phyloP scores from a whole-genome alignment of 2,888 invertebrate genomes.

The Chalcis sispes region DNA sequence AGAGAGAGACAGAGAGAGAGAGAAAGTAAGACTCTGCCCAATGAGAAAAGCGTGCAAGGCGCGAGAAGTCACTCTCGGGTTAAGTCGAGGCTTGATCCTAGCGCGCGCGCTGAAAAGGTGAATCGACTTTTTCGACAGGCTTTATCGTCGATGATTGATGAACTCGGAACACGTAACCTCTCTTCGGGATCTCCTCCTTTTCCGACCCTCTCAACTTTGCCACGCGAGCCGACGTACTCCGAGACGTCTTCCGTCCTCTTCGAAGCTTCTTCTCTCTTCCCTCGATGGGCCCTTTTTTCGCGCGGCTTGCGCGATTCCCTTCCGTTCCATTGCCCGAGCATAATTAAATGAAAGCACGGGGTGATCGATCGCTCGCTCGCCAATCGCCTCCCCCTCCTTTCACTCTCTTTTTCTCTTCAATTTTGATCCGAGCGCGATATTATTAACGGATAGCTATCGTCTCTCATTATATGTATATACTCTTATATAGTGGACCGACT shows the following conservation, averaged over 20 bases:
- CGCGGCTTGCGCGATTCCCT: conserved; percentile 41
- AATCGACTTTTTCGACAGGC: conserved; percentile 65
- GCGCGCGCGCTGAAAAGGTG: conserved; percentile 61
- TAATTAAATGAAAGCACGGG: conserved; percentile 71
- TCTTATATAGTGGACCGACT: no score
- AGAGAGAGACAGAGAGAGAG: not conserved
- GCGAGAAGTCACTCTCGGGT: not conserved
- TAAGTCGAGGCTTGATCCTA: conserved; percentile 43
- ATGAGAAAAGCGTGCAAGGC: no score
- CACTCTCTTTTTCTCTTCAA: no score
- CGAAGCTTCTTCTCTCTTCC: not conserved
- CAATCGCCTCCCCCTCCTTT: no score
- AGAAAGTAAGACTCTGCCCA: no score
- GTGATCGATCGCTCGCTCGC: conserved; percentile 73
- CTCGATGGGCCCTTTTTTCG: conserved; percentile 12
- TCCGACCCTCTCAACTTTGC: conserved; percentile 19
- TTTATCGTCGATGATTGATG: conserved; percentile 72
- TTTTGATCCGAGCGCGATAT: no score
- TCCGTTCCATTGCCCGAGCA: conserved; percentile 59
- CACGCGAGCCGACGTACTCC: not conserved
- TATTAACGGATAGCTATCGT: no score
- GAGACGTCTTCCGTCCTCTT: not conserved
- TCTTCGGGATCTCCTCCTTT: conserved; percentile 17
- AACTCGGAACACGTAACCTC: conserved; percentile 59
- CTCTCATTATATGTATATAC: no score